phyloP scores from a whole-genome alignment of 2,797 vertebrate species.

The Chaenodraco wilsoni region DNA sequence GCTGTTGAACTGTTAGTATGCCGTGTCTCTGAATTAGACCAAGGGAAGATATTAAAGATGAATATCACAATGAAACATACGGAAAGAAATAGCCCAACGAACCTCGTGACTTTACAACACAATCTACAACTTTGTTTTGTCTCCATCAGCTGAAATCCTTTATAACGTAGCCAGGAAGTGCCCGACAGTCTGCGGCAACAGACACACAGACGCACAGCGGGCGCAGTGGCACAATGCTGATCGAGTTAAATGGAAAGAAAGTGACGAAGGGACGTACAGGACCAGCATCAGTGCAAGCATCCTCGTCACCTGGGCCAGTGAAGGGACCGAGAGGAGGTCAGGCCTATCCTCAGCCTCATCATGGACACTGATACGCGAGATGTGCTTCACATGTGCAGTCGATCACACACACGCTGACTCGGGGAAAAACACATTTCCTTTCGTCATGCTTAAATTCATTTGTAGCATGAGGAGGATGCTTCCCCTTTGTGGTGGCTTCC shows the following conservation, averaged over 20 bases:
- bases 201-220: conserved; percentile 5
- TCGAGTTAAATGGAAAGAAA: conserved; percentile 39
- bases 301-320: conserved; percentile 38
- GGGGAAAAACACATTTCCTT: conserved; percentile 15
- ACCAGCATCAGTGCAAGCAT: conserved; percentile 11
- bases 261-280: conserved; percentile 39
- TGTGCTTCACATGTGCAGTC: not conserved
- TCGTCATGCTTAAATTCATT: not conserved
- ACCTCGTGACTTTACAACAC: not conserved
- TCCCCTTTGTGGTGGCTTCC: conserved; percentile 25
- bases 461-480: not conserved
- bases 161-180: not conserved
- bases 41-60: not conserved
- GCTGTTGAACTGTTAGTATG: not conserved
- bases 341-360: conserved; percentile 22
- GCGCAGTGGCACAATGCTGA: conserved; percentile 15
- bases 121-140: not conserved
- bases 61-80: not conserved
- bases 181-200: not conserved
- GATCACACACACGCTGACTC: not conserved
- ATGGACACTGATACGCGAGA: conserved; percentile 13
- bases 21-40: not conserved
- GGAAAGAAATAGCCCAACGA: not conserved
- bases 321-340: conserved; percentile 29
- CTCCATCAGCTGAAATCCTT: conserved; percentile 15